phyloP scores from a whole-genome alignment of 2,113 vertebrate species.

The Melanocharis versteri region DNA sequence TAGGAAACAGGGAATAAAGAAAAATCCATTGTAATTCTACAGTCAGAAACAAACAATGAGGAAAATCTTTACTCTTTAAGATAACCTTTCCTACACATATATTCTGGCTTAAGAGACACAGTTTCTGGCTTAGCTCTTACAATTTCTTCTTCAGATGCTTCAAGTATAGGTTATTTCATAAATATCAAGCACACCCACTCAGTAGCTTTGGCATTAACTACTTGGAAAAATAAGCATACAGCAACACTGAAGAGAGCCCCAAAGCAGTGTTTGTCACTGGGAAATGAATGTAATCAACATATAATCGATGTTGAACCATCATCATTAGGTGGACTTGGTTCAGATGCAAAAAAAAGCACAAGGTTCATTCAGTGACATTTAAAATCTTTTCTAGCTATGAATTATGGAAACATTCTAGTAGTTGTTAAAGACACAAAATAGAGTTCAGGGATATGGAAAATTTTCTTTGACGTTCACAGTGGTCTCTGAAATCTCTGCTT shows the following conservation, averaged over 20 bases:
- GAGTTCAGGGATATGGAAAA: neutral
- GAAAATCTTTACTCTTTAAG: neutral
- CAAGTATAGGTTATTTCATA: neutral
- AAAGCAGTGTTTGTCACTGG: neutral
- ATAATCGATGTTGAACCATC: neutral
- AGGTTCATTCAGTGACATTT: neutral
- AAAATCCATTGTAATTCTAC: neutral
- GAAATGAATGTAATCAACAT: neutral
- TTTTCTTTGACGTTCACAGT: neutral
- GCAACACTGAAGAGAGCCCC: neutral
- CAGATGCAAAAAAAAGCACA: neutral
- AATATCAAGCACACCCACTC: neutral
- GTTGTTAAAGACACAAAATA: neutral
- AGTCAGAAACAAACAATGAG: neutral
- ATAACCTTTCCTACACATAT: neutral
- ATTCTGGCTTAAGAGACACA: neutral
- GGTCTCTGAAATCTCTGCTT: neutral
- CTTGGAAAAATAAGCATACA: neutral
- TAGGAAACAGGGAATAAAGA: neutral
- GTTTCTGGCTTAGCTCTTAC: neutral
- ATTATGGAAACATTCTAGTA: neutral
- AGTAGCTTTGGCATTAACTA: neutral
- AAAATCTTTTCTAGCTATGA: neutral
- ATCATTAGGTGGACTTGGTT: neutral
- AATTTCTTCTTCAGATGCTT: neutral